Conservation (phyloP, 2,888 invertebrate species). For the Cheilosia grossa region DNA sequence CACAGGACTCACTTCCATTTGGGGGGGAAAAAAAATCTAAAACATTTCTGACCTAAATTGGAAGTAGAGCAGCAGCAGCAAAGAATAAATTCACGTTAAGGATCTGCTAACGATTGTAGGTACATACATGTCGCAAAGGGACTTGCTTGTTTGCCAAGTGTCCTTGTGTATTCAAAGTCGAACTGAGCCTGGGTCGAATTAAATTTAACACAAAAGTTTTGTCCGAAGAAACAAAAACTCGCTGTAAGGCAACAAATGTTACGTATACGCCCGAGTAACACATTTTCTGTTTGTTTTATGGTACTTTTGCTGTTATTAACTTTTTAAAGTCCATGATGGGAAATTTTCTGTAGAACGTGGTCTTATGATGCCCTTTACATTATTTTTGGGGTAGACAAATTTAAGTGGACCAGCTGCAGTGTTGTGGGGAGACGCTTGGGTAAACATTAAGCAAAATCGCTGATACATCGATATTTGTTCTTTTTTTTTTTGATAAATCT, state of each 20-base stretch:
- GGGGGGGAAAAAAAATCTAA: too few species aligned
- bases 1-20: not conserved
- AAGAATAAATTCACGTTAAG: not conserved
- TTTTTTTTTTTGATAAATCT: too few species aligned
- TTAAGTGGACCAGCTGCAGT: not conserved
- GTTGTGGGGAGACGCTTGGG: too few species aligned
- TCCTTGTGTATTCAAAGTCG: slow-evolving; percentile 5
- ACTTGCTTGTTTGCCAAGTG: not conserved
- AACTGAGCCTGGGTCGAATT: not conserved
- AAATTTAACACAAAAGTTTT: slow-evolving; percentile 16
- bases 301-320: slow-evolving; percentile 1
- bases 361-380: not conserved
- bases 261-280: slow-evolving; percentile 41
- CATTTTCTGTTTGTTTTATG: slow-evolving; percentile 9
- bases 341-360: slow-evolving; percentile 2
- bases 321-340: slow-evolving; percentile 13
- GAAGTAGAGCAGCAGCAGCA: not conserved
- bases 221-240: not conserved
- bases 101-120: slow-evolving; percentile 6
- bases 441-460: not conserved
- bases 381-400: not conserved
- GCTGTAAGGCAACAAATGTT: slow-evolving; percentile 2
- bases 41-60: slow-evolving; percentile 6
- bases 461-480: not conserved
- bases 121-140: not conserved